Evolutionary conservation across 2,797 vertebrate species (phyloP).

Genomic region (Coilia nasus): DNA sequence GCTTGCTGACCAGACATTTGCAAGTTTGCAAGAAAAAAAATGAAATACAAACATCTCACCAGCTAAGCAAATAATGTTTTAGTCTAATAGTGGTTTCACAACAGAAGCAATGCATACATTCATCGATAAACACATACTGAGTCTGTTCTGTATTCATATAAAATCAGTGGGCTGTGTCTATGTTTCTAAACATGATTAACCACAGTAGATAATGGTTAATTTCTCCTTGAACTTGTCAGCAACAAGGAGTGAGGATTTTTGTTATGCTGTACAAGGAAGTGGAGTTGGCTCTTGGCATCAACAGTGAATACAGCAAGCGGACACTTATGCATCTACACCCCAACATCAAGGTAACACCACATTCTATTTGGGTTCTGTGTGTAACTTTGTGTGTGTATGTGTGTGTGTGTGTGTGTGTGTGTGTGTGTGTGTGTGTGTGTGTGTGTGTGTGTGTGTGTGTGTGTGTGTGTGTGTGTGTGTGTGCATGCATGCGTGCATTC

Average conservation of each 20-base stretch:
- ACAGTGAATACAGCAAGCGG: slow-evolving; percentile 96
- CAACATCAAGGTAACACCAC: slow-evolving; percentile 86
- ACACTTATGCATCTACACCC: slow-evolving; percentile 87
- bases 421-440: neutral
- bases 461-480: neutral
- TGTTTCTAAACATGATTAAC: slow-evolving; percentile 1
- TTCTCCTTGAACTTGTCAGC: slow-evolving; percentile 69
- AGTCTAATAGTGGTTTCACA: neutral
- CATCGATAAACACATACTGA: neutral
- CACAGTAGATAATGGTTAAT: neutral
- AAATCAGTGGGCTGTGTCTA: neutral
- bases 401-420: neutral
- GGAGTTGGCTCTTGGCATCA: slow-evolving; percentile 95
- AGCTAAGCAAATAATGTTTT: slow-evolving; percentile 14
- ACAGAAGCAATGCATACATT: neutral
- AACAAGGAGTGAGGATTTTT: slow-evolving; percentile 94
- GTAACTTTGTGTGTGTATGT: neutral
- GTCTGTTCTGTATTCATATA: neutral
- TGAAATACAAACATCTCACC: slow-evolving; percentile 4
- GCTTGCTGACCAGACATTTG: neutral
- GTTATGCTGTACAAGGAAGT: slow-evolving; percentile 98
- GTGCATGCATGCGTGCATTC: neutral
- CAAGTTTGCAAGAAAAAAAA: neutral
- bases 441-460: neutral
- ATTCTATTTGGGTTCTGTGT: neutral